A percentile compares a stretch with the other conserved stretches of the same genome.
phyloP scores from a whole-genome alignment of 1,140 invertebrate genomes.

The Temnothorax nylanderi region DNA sequence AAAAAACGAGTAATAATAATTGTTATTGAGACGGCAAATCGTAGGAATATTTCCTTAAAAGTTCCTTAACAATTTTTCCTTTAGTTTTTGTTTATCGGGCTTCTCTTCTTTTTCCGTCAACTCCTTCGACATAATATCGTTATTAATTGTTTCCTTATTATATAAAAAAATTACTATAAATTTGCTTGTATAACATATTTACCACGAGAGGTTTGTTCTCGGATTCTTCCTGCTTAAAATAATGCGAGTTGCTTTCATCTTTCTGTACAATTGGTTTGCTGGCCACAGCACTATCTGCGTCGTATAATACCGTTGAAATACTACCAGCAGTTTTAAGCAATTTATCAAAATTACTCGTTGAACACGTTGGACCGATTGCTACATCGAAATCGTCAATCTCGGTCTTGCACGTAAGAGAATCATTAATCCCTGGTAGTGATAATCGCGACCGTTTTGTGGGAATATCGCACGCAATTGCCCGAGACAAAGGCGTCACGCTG shows the following conservation, averaged over 20 bases:
- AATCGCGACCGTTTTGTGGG: constrained; percentile 44
- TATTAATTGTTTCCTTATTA: background rate
- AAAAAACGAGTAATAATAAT: constrained; percentile 44
- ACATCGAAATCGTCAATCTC: constrained; percentile 22
- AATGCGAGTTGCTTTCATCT: constrained; percentile 16
- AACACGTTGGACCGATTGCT: background rate
- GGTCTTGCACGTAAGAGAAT: background rate
- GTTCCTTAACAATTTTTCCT: constrained; percentile 41
- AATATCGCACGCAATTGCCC: background rate
- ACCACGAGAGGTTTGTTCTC: background rate
- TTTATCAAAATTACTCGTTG: background rate
- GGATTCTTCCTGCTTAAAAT: constrained; percentile 28
- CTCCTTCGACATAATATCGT: background rate
- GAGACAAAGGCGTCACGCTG: background rate
- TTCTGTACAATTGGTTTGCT: background rate
- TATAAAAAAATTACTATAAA: constrained; percentile 8
- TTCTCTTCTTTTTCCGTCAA: background rate
- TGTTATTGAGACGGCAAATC: constrained; percentile 13
- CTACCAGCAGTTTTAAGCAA: background rate
- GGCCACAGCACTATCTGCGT: background rate
- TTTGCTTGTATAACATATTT: background rate
- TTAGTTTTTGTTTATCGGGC: background rate
- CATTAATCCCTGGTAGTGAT: background rate
- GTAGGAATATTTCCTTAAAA: background rate
- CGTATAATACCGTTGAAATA: background rate